phyloP scores from a whole-genome alignment of 2,797 vertebrate genomes.

The Neopelma chrysocephalum region DNA sequence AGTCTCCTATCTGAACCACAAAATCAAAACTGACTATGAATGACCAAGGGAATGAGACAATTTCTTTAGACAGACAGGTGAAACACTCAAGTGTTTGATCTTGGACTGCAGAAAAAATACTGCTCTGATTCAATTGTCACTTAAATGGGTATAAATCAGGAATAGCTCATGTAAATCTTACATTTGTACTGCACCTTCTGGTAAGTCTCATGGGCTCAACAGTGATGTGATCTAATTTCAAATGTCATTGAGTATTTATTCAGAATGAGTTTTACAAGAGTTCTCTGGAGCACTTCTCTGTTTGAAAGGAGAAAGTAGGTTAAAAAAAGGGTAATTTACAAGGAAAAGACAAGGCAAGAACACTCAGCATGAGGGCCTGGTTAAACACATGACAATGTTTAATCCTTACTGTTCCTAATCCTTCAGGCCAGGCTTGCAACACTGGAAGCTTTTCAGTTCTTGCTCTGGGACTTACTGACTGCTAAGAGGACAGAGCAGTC shows the following conservation, averaged over 20 bases:
- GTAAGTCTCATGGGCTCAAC: background rate
- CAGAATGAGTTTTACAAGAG: background rate
- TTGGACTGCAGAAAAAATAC: background rate
- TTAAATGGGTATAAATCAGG: background rate
- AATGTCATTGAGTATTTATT: conserved; percentile 9
- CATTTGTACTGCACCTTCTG: background rate
- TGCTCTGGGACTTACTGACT: background rate
- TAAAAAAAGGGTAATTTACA: background rate
- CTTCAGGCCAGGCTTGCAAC: background rate
- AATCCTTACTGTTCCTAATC: background rate
- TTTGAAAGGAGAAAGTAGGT: background rate
- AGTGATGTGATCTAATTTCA: background rate
- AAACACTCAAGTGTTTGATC: background rate
- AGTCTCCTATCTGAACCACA: background rate
- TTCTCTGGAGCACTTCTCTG: background rate
- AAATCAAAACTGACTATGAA: background rate
- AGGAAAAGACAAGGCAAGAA: background rate
- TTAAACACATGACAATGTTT: background rate
- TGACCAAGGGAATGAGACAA: background rate
- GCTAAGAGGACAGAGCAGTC: background rate
- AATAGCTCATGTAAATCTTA: background rate
- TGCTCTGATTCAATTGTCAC: background rate
- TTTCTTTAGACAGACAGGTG: background rate
- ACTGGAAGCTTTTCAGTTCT: background rate
- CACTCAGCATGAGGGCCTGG: background rate